Evolutionary conservation across 2,888 invertebrate genomes (phyloP), one percentile per base, ranked within the genome.

Genomic region (Oxyscelio sp.): DNA sequence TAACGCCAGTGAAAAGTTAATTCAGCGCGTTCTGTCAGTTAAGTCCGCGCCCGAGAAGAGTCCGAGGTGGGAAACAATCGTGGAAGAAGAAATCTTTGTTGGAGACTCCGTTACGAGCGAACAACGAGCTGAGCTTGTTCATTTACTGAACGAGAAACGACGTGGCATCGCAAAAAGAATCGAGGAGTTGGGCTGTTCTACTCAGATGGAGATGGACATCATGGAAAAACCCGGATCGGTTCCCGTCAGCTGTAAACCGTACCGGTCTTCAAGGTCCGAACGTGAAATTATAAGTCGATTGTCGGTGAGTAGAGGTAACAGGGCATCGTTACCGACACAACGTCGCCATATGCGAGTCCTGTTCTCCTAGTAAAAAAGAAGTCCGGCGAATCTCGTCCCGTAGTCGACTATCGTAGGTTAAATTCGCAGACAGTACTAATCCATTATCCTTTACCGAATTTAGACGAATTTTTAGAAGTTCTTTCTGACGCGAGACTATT

Each of bases 51-150:
- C 15, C 24, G 15, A 5, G 1, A 11, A 6, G 3, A 15, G 19
- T n/a, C 63, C 54, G 11, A 4, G 38, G 24, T 15, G 15, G 6
- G 24, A 3, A 9, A 0, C 21, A 3, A 24, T 56, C 17, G 17
- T 11, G 5, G 19, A 15, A 40, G 24, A 27, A 21, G 68, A 43
- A 4, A 19, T 68, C 17, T 1, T 19, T 3, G 24, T 19, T 0
- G 54, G 17, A 4, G 22, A 5, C 9, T 17, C 21, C 9, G 21
- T 6, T 4, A 34, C 9, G 4, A 2, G 2, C 34, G 8, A 34
- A 9, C 45, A 83, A 83, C 31, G 24, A 63, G 2, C 77, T 75
- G 73, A 40, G 80, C 11, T 15, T 61, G 13, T 75, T 73, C 0
- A 48, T 1, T 9, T 17, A 8, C 19, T 48, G 4, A 48, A 48